Evolutionary conservation across 2,113 vertebrate genomes (phyloP).

Genomic region (Corythornis madagascariensis): DNA sequence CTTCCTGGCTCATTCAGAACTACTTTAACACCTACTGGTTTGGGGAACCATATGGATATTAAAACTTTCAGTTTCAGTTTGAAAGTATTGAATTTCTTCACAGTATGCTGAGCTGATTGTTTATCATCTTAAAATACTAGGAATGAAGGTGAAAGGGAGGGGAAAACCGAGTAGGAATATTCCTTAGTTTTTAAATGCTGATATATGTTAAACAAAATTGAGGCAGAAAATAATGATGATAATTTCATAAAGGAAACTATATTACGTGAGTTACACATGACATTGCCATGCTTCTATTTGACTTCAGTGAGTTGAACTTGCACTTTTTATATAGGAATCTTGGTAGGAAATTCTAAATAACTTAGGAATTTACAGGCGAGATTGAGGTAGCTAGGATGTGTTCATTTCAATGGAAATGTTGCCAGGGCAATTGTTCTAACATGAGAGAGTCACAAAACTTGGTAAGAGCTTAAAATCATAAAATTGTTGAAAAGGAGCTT

Average conservation of each 20-base stretch:
- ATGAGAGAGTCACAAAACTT: not conserved
- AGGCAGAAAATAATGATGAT: not conserved
- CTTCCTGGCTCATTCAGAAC: not conserved
- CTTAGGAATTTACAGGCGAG: not conserved
- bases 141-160: no score
- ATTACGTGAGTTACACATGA: conserved; percentile 17
- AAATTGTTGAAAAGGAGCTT: not conserved
- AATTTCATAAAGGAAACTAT: not conserved
- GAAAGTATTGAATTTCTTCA: not conserved
- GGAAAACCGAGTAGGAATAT: not conserved
- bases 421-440: not conserved
- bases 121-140: no score
- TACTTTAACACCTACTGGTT: not conserved
- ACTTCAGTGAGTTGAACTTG: not conserved
- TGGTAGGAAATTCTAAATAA: not conserved
- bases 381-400: not conserved
- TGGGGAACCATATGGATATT: not conserved
- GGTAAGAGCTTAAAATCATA: not conserved
- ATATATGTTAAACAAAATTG: not conserved
- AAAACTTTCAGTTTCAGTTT: conserved; percentile 3
- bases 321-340: not conserved
- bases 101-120: not conserved
- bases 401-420: not conserved
- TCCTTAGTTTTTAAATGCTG: not conserved
- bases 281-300: not conserved